A percentile compares a stretch with the other conserved stretches of the same genome.
Evolutionary conservation across 2,113 vertebrate genomes (phyloP).

Genomic region (Acanthisitta chloris): DNA sequence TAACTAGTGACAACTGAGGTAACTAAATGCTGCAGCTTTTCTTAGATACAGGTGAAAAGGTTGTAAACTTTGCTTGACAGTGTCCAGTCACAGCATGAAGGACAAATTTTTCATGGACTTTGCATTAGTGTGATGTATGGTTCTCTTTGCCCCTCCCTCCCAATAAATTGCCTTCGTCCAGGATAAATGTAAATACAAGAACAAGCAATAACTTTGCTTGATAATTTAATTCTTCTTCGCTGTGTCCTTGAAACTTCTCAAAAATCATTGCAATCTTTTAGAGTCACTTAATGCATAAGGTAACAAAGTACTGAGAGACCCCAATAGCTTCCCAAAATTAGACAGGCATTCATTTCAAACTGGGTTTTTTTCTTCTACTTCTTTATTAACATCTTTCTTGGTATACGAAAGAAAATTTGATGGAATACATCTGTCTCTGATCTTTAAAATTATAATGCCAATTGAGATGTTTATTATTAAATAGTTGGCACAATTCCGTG

Average conservation of each 20-base stretch:
- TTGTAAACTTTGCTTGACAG: conserved; percentile 8
- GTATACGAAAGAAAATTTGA: conserved; percentile 4
- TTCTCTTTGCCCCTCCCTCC: not conserved
- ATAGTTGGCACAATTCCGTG: not conserved
- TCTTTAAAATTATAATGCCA: not conserved
- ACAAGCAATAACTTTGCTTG: conserved; percentile 46
- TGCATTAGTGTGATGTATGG: conserved; percentile 58
- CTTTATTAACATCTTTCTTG: conserved; percentile 17
- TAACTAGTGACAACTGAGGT: not conserved
- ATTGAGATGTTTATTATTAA: conserved; percentile 26
- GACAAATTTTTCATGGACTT: conserved; percentile 61
- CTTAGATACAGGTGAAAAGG: conserved; percentile 26
- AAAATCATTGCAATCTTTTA: conserved; percentile 43
- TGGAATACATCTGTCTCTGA: not conserved
- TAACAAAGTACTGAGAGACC: conserved; percentile 2
- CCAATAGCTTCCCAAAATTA: conserved; percentile 53
- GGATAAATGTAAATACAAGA: conserved; percentile 74
- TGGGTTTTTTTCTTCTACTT: not conserved
- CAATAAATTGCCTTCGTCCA: conserved; percentile 59
- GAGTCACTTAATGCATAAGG: conserved; percentile 43
- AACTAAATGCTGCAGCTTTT: not conserved
- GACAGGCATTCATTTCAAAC: conserved; percentile 32
- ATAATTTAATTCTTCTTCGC: conserved; percentile 71
- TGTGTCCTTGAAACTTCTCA: conserved; percentile 71
- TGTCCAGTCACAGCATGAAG: conserved; percentile 63